Conservation (phyloP, 2,888 invertebrate genomes). For the Agonopterix heracliana region DNA sequence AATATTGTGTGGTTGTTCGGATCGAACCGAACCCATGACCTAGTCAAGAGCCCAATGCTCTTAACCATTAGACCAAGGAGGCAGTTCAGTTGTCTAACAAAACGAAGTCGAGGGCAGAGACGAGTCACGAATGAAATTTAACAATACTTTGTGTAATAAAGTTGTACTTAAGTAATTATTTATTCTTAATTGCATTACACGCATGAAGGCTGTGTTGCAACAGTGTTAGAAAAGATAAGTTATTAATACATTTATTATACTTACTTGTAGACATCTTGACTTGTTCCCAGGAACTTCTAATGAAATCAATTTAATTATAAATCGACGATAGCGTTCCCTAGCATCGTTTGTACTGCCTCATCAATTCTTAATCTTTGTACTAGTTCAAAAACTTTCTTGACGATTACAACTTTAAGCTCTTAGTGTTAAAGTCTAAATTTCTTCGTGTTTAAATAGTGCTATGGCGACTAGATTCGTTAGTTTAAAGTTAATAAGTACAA, state of each 20-base stretch:
- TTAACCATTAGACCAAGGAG: too few relatives aligned
- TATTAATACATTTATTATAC: slow-evolving; percentile 20
- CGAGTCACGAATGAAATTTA: too few relatives aligned
- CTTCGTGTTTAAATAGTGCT: slow-evolving; percentile 67
- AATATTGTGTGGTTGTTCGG: too few relatives aligned
- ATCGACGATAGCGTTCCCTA: slow-evolving; percentile 60
- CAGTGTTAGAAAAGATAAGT: too few relatives aligned
- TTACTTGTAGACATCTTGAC: slow-evolving; percentile 66
- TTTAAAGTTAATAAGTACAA: slow-evolving; percentile 57
- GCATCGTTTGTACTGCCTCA: slow-evolving; percentile 54
- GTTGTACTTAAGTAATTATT: too few relatives aligned
- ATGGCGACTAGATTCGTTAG: slow-evolving; percentile 71
- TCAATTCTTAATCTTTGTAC: slow-evolving; percentile 55
- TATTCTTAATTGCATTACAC: too few relatives aligned
- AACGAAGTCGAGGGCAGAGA: too few relatives aligned
- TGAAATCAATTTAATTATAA: slow-evolving; percentile 60
- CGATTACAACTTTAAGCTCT: slow-evolving; percentile 27
- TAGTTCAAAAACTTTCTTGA: slow-evolving; percentile 31
- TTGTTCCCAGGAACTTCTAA: slow-evolving; percentile 53
- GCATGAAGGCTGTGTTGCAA: too few relatives aligned
- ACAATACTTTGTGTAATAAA: too few relatives aligned
- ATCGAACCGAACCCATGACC: too few relatives aligned
- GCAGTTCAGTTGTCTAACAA: too few relatives aligned
- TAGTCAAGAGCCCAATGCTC: too few relatives aligned
- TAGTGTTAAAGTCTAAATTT: slow-evolving; percentile 52